These are phyloP conservation scores for Semaprochilodus insignis DNA, from an alignment of 2,797 vertebrate genomes.

Conservation along the genomic window DNA sequence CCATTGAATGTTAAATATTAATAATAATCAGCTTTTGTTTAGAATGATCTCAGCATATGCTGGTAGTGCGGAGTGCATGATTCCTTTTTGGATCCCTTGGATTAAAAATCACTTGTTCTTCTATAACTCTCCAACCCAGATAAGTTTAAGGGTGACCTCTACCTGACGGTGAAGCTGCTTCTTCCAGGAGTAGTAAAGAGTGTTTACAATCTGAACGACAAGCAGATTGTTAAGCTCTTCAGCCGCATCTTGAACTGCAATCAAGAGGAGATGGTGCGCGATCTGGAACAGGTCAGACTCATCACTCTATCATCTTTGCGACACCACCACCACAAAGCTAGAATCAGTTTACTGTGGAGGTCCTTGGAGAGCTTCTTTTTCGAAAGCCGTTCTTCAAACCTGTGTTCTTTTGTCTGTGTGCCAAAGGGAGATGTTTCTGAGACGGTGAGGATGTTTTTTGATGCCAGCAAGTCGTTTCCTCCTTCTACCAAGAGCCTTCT, in stretches of 20 bases:
- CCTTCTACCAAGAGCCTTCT: constrained; percentile 91
- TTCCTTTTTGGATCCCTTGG: no score
- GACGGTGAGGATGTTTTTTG: constrained; percentile 94
- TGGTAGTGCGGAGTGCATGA: no score
- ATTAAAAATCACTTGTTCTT: neutral
- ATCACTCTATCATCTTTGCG: neutral
- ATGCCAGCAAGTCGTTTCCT: constrained; percentile 89
- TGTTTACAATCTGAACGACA: constrained; percentile 98
- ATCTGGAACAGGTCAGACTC: constrained; percentile 91
- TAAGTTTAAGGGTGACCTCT: constrained; percentile 93
- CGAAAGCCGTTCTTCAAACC: neutral
- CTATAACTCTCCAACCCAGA: constrained; percentile 72
- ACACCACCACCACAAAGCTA: neutral
- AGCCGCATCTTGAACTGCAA: constrained; percentile 92
- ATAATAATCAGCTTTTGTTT: no score
- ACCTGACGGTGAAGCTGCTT: constrained; percentile 93
- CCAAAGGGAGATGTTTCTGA: constrained; percentile 96
- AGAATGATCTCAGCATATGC: no score
- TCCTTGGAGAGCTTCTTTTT: neutral
- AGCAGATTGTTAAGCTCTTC: constrained; percentile 98
- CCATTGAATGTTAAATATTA: no score
- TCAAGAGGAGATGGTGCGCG: constrained; percentile 93
- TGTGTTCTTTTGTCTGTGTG: neutral
- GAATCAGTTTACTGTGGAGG: no score
- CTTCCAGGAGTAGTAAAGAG: constrained; percentile 95